Evolutionary conservation across 2,113 vertebrate species (phyloP).

Genomic region (Recurvirostra avosetta): DNA sequence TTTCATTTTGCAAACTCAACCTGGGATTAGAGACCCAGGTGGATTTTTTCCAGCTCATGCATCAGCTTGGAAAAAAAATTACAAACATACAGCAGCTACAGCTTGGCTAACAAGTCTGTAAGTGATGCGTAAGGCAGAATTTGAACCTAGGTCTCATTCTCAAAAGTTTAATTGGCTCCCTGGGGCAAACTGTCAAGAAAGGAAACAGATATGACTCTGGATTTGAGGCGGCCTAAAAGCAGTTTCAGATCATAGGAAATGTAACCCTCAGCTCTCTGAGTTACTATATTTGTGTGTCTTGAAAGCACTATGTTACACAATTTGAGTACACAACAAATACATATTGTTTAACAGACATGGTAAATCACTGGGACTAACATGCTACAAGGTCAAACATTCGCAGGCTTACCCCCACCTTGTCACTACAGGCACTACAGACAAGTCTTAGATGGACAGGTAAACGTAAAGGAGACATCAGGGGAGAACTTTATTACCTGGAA

Average conservation of each 20-base stretch:
- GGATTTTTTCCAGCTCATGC: neutral
- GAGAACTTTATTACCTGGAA: neutral
- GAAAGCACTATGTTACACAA: neutral
- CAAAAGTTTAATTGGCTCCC: slow-evolving; percentile 53
- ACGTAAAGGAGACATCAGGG: neutral
- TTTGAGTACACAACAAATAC: neutral
- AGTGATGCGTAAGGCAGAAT: slow-evolving; percentile 2
- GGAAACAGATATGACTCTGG: neutral
- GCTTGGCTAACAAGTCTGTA: slow-evolving; percentile 13
- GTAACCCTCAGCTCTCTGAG: neutral
- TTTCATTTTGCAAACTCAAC: neutral
- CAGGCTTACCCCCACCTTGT: neutral
- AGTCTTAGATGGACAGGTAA: neutral
- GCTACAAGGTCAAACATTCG: fast-evolving
- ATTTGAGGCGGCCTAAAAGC: slow-evolving; percentile 19
- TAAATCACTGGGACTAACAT: neutral
- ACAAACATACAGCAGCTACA: neutral
- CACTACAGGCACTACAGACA: neutral
- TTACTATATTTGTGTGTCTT: neutral
- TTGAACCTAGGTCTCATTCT: neutral
- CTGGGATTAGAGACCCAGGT: neutral
- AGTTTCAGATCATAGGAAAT: neutral
- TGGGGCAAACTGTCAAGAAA: slow-evolving; percentile 18
- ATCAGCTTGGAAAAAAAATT: neutral
- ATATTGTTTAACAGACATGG: neutral